A percentile compares a stretch with the other conserved stretches of the same genome.
These are phyloP conservation scores for Caenorhabditis drosophilae DNA, from an alignment of 2,888 invertebrate genomes.

Conservation along the genomic window DNA sequence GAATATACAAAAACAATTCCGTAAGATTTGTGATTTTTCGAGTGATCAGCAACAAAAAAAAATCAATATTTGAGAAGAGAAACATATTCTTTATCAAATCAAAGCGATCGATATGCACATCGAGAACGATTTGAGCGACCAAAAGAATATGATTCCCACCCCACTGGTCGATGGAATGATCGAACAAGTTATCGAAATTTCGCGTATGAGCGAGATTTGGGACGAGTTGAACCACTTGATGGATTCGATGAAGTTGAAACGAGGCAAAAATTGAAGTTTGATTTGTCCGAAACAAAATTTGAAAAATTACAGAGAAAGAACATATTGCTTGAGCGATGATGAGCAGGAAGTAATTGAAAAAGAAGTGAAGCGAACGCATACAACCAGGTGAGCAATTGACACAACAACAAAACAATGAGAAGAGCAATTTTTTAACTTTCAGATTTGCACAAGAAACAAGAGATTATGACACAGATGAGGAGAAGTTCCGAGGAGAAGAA, in stretches of 20 bases:
- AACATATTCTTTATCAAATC: no score
- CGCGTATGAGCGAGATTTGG: constrained; percentile 49
- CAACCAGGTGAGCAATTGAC: no score
- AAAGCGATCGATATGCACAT: constrained; percentile 17
- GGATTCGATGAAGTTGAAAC: constrained; percentile 51
- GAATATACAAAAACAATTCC: constrained; percentile 33
- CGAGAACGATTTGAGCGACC: constrained; percentile 18
- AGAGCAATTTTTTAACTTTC: no score
- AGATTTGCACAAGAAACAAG: constrained; percentile 45
- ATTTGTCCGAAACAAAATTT: constrained; percentile 1
- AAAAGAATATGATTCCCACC: neutral
- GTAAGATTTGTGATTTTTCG: constrained; percentile 4
- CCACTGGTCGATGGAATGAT: constrained; percentile 14
- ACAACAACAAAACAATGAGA: no score
- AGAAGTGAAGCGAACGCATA: constrained; percentile 45
- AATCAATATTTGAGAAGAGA: neutral
- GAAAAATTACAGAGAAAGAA: constrained; percentile 28
- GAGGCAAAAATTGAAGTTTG: constrained; percentile 7
- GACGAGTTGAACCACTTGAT: constrained; percentile 44
- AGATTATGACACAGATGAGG: constrained; percentile 36
- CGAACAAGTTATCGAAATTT: constrained; percentile 47
- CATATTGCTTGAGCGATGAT: constrained; percentile 46
- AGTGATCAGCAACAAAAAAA: neutral
- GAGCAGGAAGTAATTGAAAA: constrained; percentile 46
- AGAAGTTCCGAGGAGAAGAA: constrained; percentile 41